A percentile compares a stretch with the other conserved stretches of the same genome.
phyloP scores from a whole-genome alignment of 2,888 invertebrate genomes.

The Metallyticus violacea region DNA sequence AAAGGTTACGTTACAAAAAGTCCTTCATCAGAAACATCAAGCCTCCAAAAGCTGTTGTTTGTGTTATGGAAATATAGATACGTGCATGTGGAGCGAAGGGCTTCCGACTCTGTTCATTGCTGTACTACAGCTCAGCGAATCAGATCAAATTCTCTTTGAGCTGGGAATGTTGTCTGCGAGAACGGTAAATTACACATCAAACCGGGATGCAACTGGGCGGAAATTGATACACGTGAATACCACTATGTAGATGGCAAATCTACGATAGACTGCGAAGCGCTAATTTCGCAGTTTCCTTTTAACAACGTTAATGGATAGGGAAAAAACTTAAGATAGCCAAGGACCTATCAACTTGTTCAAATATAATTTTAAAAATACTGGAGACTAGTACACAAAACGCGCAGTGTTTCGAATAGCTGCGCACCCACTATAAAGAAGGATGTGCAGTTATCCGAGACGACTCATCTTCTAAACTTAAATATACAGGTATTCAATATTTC shows the following conservation, averaged over 20 bases:
- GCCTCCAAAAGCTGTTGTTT: neutral
- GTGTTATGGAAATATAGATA: neutral
- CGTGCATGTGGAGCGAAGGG: neutral
- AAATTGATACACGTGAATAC: neutral
- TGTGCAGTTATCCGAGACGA: too few species aligned
- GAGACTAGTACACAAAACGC: too few species aligned
- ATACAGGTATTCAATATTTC: too few species aligned
- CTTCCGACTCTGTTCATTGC: neutral
- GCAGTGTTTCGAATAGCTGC: too few species aligned
- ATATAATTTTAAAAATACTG: too few species aligned
- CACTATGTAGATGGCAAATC: neutral
- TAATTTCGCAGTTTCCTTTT: too few species aligned
- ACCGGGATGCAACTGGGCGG: neutral
- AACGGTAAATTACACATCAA: neutral
- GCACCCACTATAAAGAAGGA: too few species aligned
- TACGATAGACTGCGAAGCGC: neutral
- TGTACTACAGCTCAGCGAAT: neutral
- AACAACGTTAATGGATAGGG: too few species aligned
- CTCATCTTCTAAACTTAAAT: too few species aligned
- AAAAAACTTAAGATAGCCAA: too few species aligned
- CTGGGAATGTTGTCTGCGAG: neutral
- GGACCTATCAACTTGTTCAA: too few species aligned
- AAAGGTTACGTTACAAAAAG: too few species aligned
- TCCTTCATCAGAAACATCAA: neutral
- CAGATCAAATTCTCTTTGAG: neutral